Evolutionary conservation across 2,113 vertebrate genomes (phyloP).

Genomic region (Eolophus roseicapilla): DNA sequence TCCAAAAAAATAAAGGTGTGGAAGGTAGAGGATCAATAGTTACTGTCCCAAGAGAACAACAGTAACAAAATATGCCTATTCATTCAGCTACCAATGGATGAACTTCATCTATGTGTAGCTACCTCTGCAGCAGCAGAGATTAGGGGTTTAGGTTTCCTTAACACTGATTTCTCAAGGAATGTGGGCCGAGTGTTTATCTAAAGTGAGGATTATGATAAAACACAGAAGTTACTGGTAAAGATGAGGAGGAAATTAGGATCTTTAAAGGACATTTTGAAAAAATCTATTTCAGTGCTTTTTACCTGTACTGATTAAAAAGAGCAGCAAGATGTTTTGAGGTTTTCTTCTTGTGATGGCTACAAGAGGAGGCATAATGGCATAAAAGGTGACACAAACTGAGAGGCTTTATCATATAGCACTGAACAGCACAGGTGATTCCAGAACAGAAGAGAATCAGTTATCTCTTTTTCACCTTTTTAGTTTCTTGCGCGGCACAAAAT

Average conservation of each 20-base stretch:
- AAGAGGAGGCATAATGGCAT: not conserved
- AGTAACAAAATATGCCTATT: not conserved
- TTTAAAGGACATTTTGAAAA: not conserved
- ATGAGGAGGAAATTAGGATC: not conserved
- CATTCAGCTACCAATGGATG: not conserved
- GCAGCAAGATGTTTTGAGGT: not conserved
- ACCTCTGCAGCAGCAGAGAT: not conserved
- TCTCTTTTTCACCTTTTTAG: not conserved
- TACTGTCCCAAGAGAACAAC: not conserved
- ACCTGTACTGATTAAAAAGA: not conserved
- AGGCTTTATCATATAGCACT: not conserved
- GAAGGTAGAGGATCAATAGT: not conserved
- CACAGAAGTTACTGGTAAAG: not conserved
- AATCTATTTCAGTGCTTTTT: not conserved
- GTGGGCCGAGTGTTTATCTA: not conserved
- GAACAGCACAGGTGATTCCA: not conserved
- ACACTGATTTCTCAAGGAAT: not conserved
- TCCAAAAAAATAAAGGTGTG: not conserved
- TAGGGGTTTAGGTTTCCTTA: not conserved
- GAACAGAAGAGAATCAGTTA: not conserved
- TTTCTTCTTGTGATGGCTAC: not conserved
- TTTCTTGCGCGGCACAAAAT: not conserved
- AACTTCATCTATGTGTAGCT: not conserved
- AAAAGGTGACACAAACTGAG: not conserved
- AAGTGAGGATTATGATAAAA: not conserved